Evolutionary conservation across 2,888 invertebrate species (phyloP).

Genomic region (Willowsia nigromaculata): DNA sequence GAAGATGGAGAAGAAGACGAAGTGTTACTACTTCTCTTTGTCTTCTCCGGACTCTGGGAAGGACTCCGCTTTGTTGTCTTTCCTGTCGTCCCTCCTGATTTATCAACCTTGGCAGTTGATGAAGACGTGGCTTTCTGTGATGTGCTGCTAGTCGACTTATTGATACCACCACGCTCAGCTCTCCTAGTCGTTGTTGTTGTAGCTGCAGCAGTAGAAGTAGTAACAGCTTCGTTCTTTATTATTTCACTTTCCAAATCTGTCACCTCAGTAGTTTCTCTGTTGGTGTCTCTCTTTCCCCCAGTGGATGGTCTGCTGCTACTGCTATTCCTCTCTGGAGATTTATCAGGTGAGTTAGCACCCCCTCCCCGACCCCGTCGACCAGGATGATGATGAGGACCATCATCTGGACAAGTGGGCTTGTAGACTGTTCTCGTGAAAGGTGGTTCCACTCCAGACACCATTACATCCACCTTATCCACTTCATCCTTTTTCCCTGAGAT

Average conservation of each 20-base stretch:
- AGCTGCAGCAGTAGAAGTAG: background rate
- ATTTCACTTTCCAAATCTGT: slow-evolving; percentile 70
- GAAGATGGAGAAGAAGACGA: background rate
- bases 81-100: slow-evolving; percentile 50
- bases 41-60: slow-evolving; percentile 63
- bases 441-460: slow-evolving; percentile 75
- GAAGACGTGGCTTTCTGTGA: slow-evolving; percentile 28
- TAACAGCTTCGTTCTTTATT: slow-evolving; percentile 25
- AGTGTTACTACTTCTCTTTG: slow-evolving; percentile 50
- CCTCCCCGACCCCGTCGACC: background rate
- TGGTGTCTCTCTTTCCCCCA: background rate
- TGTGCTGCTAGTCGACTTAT: background rate
- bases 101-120: slow-evolving; percentile 44
- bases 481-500: background rate
- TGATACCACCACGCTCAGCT: slow-evolving; percentile 14
- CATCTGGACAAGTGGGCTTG: slow-evolving; percentile 75
- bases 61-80: slow-evolving; percentile 44
- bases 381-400: slow-evolving; percentile 63
- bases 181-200: slow-evolving; percentile 6
- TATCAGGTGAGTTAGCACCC: slow-evolving; percentile 43
- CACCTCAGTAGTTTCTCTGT: background rate
- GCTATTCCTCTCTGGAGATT: slow-evolving; percentile 59
- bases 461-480: slow-evolving; percentile 71
- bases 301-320: background rate
- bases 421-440: slow-evolving; percentile 74